A percentile compares a stretch with the other conserved stretches of the same genome.
These are phyloP conservation scores for Tipula lateralis DNA, from an alignment of 2,888 invertebrate species.

Conservation along the genomic window DNA sequence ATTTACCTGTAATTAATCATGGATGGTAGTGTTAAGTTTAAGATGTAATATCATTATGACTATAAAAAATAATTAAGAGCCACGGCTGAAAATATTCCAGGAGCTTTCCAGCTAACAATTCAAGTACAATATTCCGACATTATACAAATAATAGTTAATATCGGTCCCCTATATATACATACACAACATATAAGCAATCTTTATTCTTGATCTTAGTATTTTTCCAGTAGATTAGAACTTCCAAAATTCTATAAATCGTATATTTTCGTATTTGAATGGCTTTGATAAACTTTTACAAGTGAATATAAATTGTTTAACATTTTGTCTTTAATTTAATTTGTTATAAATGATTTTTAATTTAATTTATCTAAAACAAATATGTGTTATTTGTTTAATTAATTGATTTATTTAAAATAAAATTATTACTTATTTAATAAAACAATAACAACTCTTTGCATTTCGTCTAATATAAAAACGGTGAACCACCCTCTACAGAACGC, in stretches of 20 bases:
- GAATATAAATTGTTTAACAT: neutral
- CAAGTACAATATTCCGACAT: neutral
- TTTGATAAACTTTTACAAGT: neutral
- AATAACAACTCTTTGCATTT: too few species aligned
- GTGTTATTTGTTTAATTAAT: neutral
- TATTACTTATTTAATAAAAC: constrained; percentile 13
- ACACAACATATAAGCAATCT: neutral
- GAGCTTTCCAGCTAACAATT: neutral
- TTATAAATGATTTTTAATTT: neutral
- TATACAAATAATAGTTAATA: neutral
- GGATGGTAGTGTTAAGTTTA: constrained; percentile 14
- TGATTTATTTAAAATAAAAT: neutral
- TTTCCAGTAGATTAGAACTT: too few species aligned
- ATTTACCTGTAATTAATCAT: neutral
- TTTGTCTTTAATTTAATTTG: neutral
- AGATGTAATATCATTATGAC: neutral
- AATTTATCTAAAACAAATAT: neutral
- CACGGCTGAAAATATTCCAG: neutral
- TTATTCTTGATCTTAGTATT: neutral
- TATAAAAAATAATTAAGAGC: neutral
- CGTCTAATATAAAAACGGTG: too few species aligned
- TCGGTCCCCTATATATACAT: neutral
- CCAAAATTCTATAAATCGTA: neutral
- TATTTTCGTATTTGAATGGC: neutral
- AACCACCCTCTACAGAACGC: too few species aligned